Base-by-base conservation (phyloP, 2,797 vertebrate species). In the Amblyraja radiata region DNA sequence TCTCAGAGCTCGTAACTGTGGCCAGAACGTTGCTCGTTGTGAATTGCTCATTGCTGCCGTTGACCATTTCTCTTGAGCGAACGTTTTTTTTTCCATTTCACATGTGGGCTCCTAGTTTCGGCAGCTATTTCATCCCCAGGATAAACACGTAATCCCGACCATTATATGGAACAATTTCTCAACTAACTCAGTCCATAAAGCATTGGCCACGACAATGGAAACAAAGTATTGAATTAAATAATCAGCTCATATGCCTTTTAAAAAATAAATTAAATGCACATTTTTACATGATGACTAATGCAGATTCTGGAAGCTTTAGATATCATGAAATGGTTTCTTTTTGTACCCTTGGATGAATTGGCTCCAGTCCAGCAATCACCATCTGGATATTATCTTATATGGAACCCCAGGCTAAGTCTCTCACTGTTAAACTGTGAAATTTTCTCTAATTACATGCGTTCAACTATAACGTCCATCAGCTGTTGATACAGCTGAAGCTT, bases 361-460 rank as follows among this genome's bases (percentile, higher is more conserved):
- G 90, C 23, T 91, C 21, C 54, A 10, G 11, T 54, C 39, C 90
- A 91, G 39, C 10, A 54, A 28, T 74, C 39, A 25, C 71, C 90
- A 76, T 71, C 36, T 91, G 90, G 90, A 91, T 91, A 39, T 91
- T 91, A 6, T 23, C 71, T 25, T 11, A 74, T 28, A 46, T 74
- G 21, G 9, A 39, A 54, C 36, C 36, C 10, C 65, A 73, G 68
- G 71, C 16, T 61, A 36, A 91, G 32, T 71, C 86, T 65, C 21
- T 71, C 86, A 36, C 84, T 88, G 84, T 65, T 88, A 88, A 88
- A 65, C 9, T 68, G 46, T 90, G 61, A 90, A 63, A 90, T 65
- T 90, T 68, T 90, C 86, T 68, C 65, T 90, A 90, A 90, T 90
- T 90, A 90, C 63, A 68, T 90, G 6, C 63, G 63, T 68, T 63